Evolutionary conservation across 2,113 vertebrate species (phyloP), one percentile per base, ranked within the genome.

Genomic region (Poeciliopsis prolifica): DNA sequence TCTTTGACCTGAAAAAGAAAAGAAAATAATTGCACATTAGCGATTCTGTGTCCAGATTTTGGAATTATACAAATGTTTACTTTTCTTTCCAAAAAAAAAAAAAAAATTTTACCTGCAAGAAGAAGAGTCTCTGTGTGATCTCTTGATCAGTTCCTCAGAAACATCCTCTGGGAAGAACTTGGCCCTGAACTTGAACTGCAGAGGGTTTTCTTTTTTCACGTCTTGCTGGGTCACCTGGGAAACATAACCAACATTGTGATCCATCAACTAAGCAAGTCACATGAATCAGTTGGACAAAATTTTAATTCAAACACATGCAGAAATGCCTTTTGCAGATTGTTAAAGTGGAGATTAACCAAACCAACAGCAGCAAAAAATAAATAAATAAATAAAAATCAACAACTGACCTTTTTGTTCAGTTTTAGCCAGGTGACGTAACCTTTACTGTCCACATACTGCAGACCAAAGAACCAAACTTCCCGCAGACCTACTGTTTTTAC

Each of bases 91-190:
- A 42, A 40, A 40, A 9, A 35, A 35, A 10, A 10, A 37, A 29
- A 12, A 14, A 4, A 54, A 6, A 11, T 7, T 1, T 93, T 81
- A 98, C 97, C 97, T 99, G 98, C 80, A 99, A 90, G 93, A 99
- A 99, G 94, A 99, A 99, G 70, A 99, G 96, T 91, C 96, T 96
- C 89, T 98, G 97, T 4, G 98, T 99, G 91, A 99, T 98, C 90
- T 99, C 98, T 91, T 99, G 98, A 99, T 98, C 68, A 99, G 94
- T 79, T 99, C 98, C 89, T 99, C 98, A 17, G 97, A 98, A 67
- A 99, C 97, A 73, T 99, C 98, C 89, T 99, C 98, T 26, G 98
- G 98, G 90, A 99, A 99, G 91, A 99, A 99, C 90, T 99, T 99
- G 81, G 97, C 96, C 90, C 98, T 95, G 90, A 99, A 99, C 70